Percentiles rank a stretch among this genome's conserved stretches.
Conservation (phyloP, 30 jellyfish, hydroid and myxozoan genomes). For the Hydractinia symbiolongicarpus region DNA sequence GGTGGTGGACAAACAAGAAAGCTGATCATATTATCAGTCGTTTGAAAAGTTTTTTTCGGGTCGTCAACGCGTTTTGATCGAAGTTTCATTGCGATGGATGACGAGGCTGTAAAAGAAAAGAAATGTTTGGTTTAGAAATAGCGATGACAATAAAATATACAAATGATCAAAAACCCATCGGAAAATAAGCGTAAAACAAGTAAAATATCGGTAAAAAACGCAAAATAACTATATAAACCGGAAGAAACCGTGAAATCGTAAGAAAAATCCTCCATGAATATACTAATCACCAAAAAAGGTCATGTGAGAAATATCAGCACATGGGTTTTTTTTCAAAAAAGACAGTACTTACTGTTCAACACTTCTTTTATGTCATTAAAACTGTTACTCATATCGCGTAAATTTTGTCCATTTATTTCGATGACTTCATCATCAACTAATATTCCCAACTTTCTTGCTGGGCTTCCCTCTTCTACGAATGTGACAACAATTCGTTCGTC, state of each 20-base stretch:
- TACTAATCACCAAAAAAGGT: no score
- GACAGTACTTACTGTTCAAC: conserved; percentile 48
- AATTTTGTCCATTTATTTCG: conserved; percentile 51
- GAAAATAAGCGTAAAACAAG: no score
- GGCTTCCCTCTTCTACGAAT: conserved; percentile 91
- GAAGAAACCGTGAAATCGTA: neutral
- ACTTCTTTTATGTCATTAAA: conserved; percentile 36
- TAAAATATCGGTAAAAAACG: no score
- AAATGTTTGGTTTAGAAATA: neutral
- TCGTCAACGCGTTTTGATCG: conserved; percentile 86
- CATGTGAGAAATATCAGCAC: no score
- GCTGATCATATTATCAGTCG: conserved; percentile 83
- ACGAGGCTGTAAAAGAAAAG: conserved; percentile 44
- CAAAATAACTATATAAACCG: neutral
- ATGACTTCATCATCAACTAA: conserved; percentile 71
- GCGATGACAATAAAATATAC: neutral
- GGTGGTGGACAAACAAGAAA: conserved; percentile 98
- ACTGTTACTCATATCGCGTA: conserved; percentile 32
- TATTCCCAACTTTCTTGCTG: conserved; percentile 68
- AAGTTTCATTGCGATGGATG: conserved; percentile 39
- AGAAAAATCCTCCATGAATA: no score
- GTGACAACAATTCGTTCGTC: conserved; percentile 66
- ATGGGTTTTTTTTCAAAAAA: neutral
- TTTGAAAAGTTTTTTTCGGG: conserved; percentile 70
- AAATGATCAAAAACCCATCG: neutral